Base-by-base conservation (phyloP, 2,113 vertebrate species). In the Parus major region DNA sequence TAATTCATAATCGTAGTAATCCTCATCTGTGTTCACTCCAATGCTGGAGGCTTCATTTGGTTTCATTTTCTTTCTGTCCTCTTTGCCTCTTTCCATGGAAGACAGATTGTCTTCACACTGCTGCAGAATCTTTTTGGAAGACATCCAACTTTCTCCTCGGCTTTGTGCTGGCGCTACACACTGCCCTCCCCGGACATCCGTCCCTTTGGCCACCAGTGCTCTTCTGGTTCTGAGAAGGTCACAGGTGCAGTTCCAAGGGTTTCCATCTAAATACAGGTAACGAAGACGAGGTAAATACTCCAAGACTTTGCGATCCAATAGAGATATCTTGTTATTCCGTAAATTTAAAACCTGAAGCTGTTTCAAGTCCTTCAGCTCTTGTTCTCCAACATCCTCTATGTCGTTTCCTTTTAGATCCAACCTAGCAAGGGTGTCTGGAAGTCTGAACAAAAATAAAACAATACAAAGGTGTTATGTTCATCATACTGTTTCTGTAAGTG, bases 181-280 rank as follows among this genome's bases (percentile, higher is more conserved):
- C 36, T 98, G 96, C 31, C 98, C 98, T 63, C 98, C 97, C 73
- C 91, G 94, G 85, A 98, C 98, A 36, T 98, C 98, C 2, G 97
- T 98, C 39, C 98, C 97, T 82, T 98, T 98, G 82, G 97, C 97
- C 73, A 97, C 92, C 90, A 99, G 91, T 0, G 73, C 84, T 66
- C 92, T 97, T 92, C 98, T 97, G 13, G 96, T 98, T 75, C 91
- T 92, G 35, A 98, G 80, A 42, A 98, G 98, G 59, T 98, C 97
- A 59, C 98, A 98, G 39, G 97, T 98, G 91, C 98, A 98, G 66
- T 98, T 98, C 98, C 98, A 99, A 1, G 98, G 98, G 71, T 98
- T 98, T 56, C 98, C 98, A 44, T 98, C 98, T 57, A 98, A 96
- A 78, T 98, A 98, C 12, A 99, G 96, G 19, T 98, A 95, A 61